Base-by-base conservation (phyloP, 2,888 invertebrate species). In the Thecophora atra region DNA sequence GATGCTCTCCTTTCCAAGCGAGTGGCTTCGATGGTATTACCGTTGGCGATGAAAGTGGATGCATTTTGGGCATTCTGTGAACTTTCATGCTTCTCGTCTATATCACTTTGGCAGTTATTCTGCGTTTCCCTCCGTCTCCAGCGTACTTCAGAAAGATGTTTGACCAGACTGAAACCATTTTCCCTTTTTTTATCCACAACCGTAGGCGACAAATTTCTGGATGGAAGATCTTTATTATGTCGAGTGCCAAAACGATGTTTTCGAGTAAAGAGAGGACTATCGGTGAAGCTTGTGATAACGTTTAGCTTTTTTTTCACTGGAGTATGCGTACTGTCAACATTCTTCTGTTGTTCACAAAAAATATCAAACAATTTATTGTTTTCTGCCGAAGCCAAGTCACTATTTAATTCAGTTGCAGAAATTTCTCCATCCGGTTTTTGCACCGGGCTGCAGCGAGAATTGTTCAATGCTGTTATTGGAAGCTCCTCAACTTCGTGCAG, bases 241-340 rank as follows among this genome's bases (percentile, higher is more conserved):
- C 73, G 77, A 44, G 79, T 82, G 15, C 86, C 86, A 67, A 86
- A 87, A 64, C 87, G 85, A 79, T 87, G 86, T 73, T 87, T 87
- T 52, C 87, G 82, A 47, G 87, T 85, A 72, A 87, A 87, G 13
- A 87, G 80, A 68, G 87, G 87, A 78, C 87, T 87, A 72, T 87
- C 87, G 15, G 87, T 86, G 73, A 86, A 87, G 78, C 87, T 87
- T 42, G 86, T 87, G 73, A 87, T 85, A 54, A 86, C 85, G 80
- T 87, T 87, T 70, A 86, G 82, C 73, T 83, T 86, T 76, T 85
- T 86, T 73, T 83, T 85, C 2, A 80, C 77, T 44, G 80, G 70
- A 4, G 65, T 72, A 47, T 17, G 37, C 11, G 44, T 30, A 3
- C 28, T 3, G 21, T 56, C 63, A 24, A 58, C 65, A 3, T 56